Evolutionary conservation across 2,113 vertebrate species (phyloP).

Genomic region (Phyllostomus hastatus): DNA sequence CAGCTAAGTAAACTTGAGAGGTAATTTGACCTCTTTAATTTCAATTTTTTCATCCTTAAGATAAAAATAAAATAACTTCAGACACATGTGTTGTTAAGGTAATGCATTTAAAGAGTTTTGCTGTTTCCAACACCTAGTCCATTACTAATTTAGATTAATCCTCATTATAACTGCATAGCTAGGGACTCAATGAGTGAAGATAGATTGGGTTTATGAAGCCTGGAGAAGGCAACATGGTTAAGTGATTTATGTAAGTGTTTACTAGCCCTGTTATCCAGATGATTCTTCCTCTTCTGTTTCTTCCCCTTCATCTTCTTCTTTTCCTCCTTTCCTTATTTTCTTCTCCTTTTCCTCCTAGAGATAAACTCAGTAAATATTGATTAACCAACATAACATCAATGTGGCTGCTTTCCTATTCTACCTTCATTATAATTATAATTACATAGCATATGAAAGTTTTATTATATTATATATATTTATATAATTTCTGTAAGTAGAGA

Average conservation of each 20-base stretch:
- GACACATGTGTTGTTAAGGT: not conserved
- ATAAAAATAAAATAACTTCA: slow-evolving; percentile 37
- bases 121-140: not conserved
- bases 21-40: not conserved
- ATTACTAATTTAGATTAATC: not conserved
- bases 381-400: not conserved
- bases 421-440: not conserved
- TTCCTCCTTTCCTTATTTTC: not conserved
- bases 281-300: not conserved
- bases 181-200: not conserved
- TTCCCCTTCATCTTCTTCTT: not conserved
- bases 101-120: not conserved
- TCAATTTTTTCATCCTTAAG: slow-evolving; percentile 3
- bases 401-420: not conserved
- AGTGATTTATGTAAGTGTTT: not conserved
- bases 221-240: not conserved
- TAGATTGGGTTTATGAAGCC: not conserved
- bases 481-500: not conserved
- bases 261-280: not conserved
- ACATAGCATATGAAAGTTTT: not conserved
- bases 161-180: not conserved
- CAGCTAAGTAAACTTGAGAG: not conserved
- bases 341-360: not conserved
- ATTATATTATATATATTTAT: not conserved
- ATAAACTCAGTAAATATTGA: not conserved